Percentiles rank a stretch among this genome's conserved stretches.
phyloP scores from a whole-genome alignment of 1,140 invertebrate species.

The Heliconius hermathena region DNA sequence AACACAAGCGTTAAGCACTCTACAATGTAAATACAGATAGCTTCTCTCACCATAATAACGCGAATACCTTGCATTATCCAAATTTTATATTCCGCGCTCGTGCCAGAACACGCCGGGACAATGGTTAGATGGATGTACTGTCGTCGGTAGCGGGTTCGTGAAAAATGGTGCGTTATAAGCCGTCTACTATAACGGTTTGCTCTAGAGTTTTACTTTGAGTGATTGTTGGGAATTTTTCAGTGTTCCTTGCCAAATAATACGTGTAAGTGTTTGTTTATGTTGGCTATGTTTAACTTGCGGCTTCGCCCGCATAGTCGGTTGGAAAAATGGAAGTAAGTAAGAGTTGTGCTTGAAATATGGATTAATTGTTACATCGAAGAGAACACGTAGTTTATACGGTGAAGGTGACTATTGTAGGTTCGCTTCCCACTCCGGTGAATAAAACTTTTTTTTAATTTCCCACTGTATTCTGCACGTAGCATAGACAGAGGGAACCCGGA shows the following conservation, averaged over 20 bases:
- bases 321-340: too few relatives aligned
- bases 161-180: conserved; percentile 42
- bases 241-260: background rate
- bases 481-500: background rate
- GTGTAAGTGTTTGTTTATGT: background rate
- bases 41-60: conserved; percentile 37
- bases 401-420: too few relatives aligned
- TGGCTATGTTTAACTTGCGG: too few relatives aligned
- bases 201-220: background rate
- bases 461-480: background rate
- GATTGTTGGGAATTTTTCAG: background rate
- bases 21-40: conserved; percentile 12
- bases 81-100: conserved; percentile 47
- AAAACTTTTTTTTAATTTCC: background rate
- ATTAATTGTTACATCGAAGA: too few relatives aligned
- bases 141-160: conserved; percentile 44
- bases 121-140: conserved; percentile 47
- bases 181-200: background rate
- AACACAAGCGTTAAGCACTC: background rate
- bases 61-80: conserved; percentile 45
- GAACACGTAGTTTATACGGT: too few relatives aligned
- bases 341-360: too few relatives aligned
- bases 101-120: conserved; percentile 47
- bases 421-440: too few relatives aligned
- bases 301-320: too few relatives aligned